Evolutionary conservation across 2,113 vertebrate species (phyloP).

Genomic region (Tragelaphus buxtoni): DNA sequence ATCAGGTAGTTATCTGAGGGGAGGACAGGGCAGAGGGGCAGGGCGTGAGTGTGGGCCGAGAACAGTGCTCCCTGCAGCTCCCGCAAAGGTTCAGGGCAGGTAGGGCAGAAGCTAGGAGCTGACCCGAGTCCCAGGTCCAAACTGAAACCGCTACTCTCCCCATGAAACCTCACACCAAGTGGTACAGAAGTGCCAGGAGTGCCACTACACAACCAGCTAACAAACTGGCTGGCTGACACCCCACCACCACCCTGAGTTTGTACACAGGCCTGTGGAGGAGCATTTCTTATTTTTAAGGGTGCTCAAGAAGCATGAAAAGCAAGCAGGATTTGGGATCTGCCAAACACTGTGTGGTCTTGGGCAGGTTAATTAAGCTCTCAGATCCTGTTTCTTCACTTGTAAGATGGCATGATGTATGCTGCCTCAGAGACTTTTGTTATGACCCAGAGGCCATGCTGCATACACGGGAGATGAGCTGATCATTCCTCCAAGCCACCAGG

Average conservation of each 20-base stretch:
- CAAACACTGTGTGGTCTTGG: neutral
- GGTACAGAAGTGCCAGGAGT: neutral
- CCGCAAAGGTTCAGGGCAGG: neutral
- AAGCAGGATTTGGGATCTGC: neutral
- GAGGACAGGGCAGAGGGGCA: neutral
- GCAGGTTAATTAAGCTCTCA: neutral
- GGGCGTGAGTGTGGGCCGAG: neutral
- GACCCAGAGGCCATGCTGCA: accelerated
- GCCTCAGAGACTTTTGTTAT: neutral
- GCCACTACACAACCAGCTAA: neutral
- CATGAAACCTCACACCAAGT: neutral
- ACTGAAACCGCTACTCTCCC: neutral
- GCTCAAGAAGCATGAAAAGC: neutral
- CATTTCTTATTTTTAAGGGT: neutral
- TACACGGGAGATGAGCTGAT: neutral
- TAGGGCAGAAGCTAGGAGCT: neutral
- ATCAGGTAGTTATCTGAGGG: slow-evolving; percentile 95
- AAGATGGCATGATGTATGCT: neutral
- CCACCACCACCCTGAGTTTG: accelerated
- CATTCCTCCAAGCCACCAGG: neutral
- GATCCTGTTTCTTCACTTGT: neutral
- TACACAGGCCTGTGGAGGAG: neutral
- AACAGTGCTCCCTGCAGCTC: neutral
- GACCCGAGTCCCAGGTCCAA: neutral
- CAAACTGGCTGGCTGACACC: neutral